Conservation (phyloP, 2,888 invertebrate genomes). For the Cordylochernes scorpioides region DNA sequence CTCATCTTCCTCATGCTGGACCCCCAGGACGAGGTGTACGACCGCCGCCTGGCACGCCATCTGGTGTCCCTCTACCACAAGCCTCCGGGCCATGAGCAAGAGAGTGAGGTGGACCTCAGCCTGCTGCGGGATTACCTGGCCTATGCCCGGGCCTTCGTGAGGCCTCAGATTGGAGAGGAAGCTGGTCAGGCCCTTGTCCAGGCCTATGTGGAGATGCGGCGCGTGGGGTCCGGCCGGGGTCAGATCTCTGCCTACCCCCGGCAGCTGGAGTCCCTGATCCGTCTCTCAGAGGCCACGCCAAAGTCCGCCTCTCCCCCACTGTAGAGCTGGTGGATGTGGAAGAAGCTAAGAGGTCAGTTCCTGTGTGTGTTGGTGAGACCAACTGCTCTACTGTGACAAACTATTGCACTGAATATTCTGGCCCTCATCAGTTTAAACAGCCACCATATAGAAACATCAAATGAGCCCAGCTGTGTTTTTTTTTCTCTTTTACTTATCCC, state of each 20-base stretch:
- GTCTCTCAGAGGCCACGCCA: slow-evolving; percentile 89
- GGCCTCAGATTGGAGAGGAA: slow-evolving; percentile 62
- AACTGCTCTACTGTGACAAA: too few species aligned
- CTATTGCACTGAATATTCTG: too few species aligned
- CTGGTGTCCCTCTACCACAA: slow-evolving; percentile 81
- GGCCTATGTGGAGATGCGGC: slow-evolving; percentile 88
- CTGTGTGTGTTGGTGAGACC: too few species aligned
- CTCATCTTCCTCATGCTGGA: slow-evolving; percentile 89
- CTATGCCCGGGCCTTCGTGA: slow-evolving; percentile 69
- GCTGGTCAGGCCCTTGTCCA: slow-evolving; percentile 72
- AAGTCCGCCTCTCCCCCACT: slow-evolving; percentile 49
- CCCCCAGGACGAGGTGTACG: slow-evolving; percentile 80
- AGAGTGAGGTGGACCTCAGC: slow-evolving; percentile 52
- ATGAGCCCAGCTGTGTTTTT: too few species aligned
- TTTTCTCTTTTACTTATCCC: too few species aligned
- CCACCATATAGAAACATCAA: too few species aligned
- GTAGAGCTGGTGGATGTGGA: slow-evolving; percentile 74
- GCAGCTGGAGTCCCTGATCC: slow-evolving; percentile 83
- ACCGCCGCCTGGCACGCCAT: slow-evolving; percentile 68
- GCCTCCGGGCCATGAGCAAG: slow-evolving; percentile 38
- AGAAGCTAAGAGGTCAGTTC: slow-evolving; percentile 56
- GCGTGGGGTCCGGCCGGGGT: slow-evolving; percentile 59
- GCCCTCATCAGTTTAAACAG: too few species aligned
- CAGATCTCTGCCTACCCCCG: slow-evolving; percentile 93
- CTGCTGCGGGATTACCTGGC: slow-evolving; percentile 77